Conservation (phyloP, 1,140 invertebrate genomes). For the Panagrolaimus sp. region DNA sequence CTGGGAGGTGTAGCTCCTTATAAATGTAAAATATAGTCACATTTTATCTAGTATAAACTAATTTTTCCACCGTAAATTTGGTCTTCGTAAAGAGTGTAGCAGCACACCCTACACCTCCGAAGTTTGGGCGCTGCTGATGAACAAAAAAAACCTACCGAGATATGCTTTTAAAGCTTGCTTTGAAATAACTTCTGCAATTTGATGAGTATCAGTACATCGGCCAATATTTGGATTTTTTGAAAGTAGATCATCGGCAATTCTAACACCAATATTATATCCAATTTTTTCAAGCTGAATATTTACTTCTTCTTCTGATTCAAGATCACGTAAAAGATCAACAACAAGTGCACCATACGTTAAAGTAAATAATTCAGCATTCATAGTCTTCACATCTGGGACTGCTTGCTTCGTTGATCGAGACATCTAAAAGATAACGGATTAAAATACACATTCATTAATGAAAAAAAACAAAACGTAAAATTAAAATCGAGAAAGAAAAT, state of each 20-base stretch:
- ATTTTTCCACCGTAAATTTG: too few relatives aligned
- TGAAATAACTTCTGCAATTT: conserved; percentile 94
- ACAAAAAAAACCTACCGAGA: conserved; percentile 37
- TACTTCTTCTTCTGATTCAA: conserved; percentile 87
- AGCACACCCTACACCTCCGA: too few relatives aligned
- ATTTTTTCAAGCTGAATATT: conserved; percentile 64
- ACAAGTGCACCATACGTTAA: conserved; percentile 95
- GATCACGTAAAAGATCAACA: conserved; percentile 90
- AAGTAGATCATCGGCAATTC: conserved; percentile 93
- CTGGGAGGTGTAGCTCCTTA: too few relatives aligned
- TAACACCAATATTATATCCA: conserved; percentile 89
- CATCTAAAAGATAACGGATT: not conserved
- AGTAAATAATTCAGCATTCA: conserved; percentile 74
- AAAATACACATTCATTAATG: too few relatives aligned
- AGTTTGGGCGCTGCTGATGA: too few relatives aligned
- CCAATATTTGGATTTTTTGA: conserved; percentile 76
- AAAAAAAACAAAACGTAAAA: too few relatives aligned
- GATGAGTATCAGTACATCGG: conserved; percentile 86
- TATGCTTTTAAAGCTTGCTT: conserved; percentile 59
- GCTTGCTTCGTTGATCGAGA: not conserved
- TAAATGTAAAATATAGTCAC: too few relatives aligned
- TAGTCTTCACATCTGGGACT: conserved; percentile 12
- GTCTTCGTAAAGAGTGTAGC: too few relatives aligned
- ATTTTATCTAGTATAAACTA: too few relatives aligned
- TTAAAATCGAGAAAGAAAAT: too few relatives aligned